Conservation (phyloP, 2,888 invertebrate genomes). For the Heliconius ethilla region DNA sequence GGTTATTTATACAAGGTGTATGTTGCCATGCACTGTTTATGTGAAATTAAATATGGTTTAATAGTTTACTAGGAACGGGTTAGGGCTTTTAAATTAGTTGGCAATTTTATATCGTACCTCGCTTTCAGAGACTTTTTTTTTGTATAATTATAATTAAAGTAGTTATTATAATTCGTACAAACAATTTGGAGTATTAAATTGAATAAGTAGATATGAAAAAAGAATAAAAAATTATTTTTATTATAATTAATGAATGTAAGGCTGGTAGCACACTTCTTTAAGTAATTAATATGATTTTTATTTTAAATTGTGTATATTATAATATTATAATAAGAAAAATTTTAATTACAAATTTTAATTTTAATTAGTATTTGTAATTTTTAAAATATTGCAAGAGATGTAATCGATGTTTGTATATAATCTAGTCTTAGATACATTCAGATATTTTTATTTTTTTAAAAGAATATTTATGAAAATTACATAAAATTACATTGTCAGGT, state of each 20-base stretch:
- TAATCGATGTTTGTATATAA: no score
- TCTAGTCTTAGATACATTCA: no score
- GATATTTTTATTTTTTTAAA: no score
- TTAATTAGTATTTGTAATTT: no score
- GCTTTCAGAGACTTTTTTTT: slow-evolving; percentile 29
- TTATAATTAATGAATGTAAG: neutral
- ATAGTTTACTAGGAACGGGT: slow-evolving; percentile 73
- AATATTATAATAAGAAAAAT: no score
- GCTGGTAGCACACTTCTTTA: neutral
- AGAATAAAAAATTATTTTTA: neutral
- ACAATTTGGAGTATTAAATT: slow-evolving; percentile 16
- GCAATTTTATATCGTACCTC: slow-evolving; percentile 49
- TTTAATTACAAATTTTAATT: no score
- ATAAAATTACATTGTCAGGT: no score
- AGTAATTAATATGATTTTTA: neutral
- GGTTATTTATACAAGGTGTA: slow-evolving; percentile 69
- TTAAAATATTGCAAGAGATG: no score
- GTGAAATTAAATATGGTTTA: slow-evolving; percentile 76
- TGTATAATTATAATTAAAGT: slow-evolving; percentile 29
- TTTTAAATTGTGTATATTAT: no score
- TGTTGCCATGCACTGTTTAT: slow-evolving; percentile 72
- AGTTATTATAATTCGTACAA: slow-evolving; percentile 30
- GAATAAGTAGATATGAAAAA: neutral
- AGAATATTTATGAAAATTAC: no score
- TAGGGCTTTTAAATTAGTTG: slow-evolving; percentile 60